Percentiles rank a stretch among this genome's conserved stretches.
Conservation (phyloP, 1,140 invertebrate genomes). For the Leptopilina boulardi region DNA sequence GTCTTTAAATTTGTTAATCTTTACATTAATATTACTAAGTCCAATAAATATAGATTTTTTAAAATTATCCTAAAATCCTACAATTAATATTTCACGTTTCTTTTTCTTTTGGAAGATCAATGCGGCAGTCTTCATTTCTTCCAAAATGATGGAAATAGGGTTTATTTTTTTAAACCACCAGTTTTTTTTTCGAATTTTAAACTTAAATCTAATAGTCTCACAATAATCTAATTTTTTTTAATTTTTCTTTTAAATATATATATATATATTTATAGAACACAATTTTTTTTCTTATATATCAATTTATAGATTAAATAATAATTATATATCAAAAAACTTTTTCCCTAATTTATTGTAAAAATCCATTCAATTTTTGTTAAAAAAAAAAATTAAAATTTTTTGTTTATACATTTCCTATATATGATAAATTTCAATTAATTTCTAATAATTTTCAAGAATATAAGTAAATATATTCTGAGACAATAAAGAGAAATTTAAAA, state of each 20-base stretch:
- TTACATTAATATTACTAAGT: not conserved
- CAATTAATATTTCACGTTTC: not conserved
- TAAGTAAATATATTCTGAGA: not conserved
- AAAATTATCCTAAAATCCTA: slow-evolving; percentile 10
- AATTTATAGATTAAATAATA: no score
- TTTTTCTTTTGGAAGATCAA: not conserved
- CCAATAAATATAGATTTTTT: not conserved
- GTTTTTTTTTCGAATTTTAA: slow-evolving; percentile 1
- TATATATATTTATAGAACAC: not conserved
- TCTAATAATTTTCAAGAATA: not conserved
- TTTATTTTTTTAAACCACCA: not conserved
- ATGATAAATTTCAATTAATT: not conserved
- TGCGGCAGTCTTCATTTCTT: not conserved
- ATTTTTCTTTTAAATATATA: not conserved
- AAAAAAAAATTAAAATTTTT: no score
- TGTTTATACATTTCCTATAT: no score
- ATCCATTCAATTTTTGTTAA: no score
- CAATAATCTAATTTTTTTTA: not conserved
- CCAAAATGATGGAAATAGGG: slow-evolving; percentile 2
- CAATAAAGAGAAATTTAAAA: not conserved
- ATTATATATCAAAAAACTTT: no score
- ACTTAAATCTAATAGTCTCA: not conserved
- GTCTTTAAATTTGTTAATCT: not conserved
- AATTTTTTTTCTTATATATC: no score
- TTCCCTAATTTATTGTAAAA: no score